Conservation (phyloP, 2,797 vertebrate species). For the Ispidina lecontei region DNA sequence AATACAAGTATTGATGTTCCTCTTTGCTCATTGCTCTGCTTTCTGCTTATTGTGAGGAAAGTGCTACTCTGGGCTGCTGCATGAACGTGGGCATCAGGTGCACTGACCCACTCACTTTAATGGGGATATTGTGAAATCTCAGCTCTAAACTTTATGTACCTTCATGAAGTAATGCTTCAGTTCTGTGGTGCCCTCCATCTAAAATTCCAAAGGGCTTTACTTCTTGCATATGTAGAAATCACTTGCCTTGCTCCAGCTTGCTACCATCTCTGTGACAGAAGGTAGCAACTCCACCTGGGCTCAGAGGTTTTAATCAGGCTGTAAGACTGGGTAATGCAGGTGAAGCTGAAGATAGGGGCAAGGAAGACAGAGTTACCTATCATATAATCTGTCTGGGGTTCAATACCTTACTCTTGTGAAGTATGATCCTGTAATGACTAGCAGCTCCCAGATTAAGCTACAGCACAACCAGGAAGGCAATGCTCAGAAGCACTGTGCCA, state of each 20-base stretch:
- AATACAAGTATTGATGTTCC: neutral
- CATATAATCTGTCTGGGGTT: slow-evolving; percentile 7
- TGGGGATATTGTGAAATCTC: neutral
- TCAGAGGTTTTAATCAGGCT: neutral
- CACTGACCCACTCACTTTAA: neutral
- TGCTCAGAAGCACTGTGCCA: neutral
- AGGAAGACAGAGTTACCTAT: neutral
- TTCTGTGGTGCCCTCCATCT: neutral
- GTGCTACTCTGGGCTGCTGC: neutral
- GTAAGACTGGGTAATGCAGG: neutral
- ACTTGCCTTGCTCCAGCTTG: no score
- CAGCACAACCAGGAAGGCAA: neutral
- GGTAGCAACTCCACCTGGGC: no score
- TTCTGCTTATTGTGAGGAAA: neutral
- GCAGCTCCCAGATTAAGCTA: slow-evolving; percentile 1
- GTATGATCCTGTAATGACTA: neutral
- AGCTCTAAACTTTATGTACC: neutral
- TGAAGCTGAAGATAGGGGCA: neutral
- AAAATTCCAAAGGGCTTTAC: neutral
- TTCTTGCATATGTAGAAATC: no score
- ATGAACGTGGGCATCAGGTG: neutral
- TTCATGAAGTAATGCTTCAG: neutral
- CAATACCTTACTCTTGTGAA: neutral
- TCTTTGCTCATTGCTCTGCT: neutral
- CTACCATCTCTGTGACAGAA: no score